A percentile compares a stretch with the other conserved stretches of the same genome.
Conservation (phyloP, 2,888 invertebrate species). For the Pollenia angustigena region DNA sequence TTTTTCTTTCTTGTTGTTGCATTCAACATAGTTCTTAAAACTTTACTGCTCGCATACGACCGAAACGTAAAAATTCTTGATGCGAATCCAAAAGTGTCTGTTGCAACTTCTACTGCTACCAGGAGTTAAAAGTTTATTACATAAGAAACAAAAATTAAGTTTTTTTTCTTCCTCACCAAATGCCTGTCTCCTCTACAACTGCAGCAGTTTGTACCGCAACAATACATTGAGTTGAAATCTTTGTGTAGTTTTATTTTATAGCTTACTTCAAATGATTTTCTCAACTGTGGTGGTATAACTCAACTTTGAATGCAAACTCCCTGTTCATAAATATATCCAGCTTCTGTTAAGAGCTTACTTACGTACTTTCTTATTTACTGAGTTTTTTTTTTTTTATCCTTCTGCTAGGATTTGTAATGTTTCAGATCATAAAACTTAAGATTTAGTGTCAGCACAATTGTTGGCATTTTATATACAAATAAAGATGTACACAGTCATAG, state of each 20-base stretch:
- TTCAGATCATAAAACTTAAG: slow-evolving; percentile 73
- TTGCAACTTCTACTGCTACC: slow-evolving; percentile 44
- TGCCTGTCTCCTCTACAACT: slow-evolving; percentile 31
- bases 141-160: slow-evolving; percentile 22
- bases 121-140: slow-evolving; percentile 55
- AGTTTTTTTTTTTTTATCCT: slow-evolving; percentile 35
- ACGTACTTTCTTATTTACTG: slow-evolving; percentile 51
- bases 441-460: slow-evolving; percentile 72
- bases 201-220: slow-evolving; percentile 34
- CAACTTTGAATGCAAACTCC: slow-evolving; percentile 31
- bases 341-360: slow-evolving; percentile 52
- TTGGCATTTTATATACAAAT: slow-evolving; percentile 63
- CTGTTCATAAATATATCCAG: neutral
- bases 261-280: slow-evolving; percentile 33
- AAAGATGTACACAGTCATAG: slow-evolving; percentile 6
- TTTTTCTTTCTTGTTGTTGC: slow-evolving; percentile 6
- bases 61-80: slow-evolving; percentile 59
- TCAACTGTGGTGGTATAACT: slow-evolving; percentile 4
- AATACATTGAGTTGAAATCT: slow-evolving; percentile 26
- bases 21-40: slow-evolving; percentile 41
- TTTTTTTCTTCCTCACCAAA: slow-evolving; percentile 10
- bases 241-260: slow-evolving; percentile 13
- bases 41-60: slow-evolving; percentile 22
- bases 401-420: slow-evolving; percentile 70
- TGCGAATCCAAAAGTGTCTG: slow-evolving; percentile 60